Base-by-base conservation (phyloP, 2,888 invertebrate species). In the Epistrophe eligans region DNA sequence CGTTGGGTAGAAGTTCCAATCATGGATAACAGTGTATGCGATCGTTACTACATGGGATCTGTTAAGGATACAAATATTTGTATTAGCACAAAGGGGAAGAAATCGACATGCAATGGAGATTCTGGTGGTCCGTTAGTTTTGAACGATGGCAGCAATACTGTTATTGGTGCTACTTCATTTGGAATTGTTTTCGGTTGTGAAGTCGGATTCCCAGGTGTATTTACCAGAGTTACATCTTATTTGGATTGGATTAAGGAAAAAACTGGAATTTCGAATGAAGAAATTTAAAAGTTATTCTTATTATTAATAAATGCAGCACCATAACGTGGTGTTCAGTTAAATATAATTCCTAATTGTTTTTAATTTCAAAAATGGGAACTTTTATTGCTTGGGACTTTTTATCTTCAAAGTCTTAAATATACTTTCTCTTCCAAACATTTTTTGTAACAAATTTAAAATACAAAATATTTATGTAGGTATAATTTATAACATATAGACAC, bases 51-150 rank as follows among this genome's bases (percentile, higher is more conserved):
- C 55, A 15, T 48, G 0, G 91, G 91, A 3, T 7, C 74, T 3
- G 79, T 91, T 0, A 17, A 38, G 1, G 10, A 52, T 13, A 85
- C 87, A 28, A 89, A 91, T 64, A 90, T 91, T 67, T 92, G 92
- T 79, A 91, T 91, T 40, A 90, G 90, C 80, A 91, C 91, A 52
- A 90, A 85, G 48, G 91, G 89, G 5, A 43, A 15, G 55, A 83
- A 64, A 79, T 91, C 91, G n/a, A 91, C 89, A 13, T 92, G 92
- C 88, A 91, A 90, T 88, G 92, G 92, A 13, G 92, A 92, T 71
- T 92, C 92, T 57, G 92, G 92, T 60, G 92, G 92, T 50, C 93
- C 92, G 6, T 82, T 93, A 79, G 89, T 91, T 0, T 55, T 90
- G 15, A 80, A 58, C 3, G 90, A 91, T 71, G 89, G 88, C 9